Base-by-base conservation (phyloP, 1,140 invertebrate genomes). In the Ips typographus region DNA sequence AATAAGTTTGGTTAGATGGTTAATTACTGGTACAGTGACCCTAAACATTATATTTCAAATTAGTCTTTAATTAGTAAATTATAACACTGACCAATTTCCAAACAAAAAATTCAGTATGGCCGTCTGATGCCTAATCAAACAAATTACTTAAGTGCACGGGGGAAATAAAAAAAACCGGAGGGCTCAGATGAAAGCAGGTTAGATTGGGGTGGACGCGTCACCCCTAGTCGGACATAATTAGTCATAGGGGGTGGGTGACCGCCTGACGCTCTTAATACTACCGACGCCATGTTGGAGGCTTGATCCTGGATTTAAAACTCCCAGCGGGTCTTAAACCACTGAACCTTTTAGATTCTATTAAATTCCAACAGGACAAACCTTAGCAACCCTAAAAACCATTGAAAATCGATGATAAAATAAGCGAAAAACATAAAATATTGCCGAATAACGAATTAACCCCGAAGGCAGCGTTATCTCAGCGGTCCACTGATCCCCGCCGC, bases 191-290 rank as follows among this genome's bases (percentile, higher is more conserved):
- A 64, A 61, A 40, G 57, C 43, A 59, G 69, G 66, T 72, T 58
- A 71, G 67, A 71, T 57, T 47, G 68, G 68, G 71, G 51, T 57
- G 42, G 69, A 49, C 69, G 49, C 38, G 66, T 60, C 60, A 67
- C 71, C 71, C 74, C 73, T 71, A 72, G 76, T 71, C 75, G 77
- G 77, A 75, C 76, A 76, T 77, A 77, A 77, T 77, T 77, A 77
- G 77, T 77, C 75, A 77, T 77, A 75, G 73, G 74, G 74, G 72
- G 73, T 73, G 74, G 71, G 41, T 71, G 65, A 51, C 37, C 40
- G 5, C 37, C 8, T 36, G 40, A 44, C 47, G 65, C 61, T 53
- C 67, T 65, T 66, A 52, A 57, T 40, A 43, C 56, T 38, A 57
- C 40, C 51, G 60, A 60, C 43, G 69, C 69, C 63, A 66, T 71